Evolutionary conservation across 1,140 invertebrate genomes (phyloP).

Genomic region (Alviniconcha marisindica): DNA sequence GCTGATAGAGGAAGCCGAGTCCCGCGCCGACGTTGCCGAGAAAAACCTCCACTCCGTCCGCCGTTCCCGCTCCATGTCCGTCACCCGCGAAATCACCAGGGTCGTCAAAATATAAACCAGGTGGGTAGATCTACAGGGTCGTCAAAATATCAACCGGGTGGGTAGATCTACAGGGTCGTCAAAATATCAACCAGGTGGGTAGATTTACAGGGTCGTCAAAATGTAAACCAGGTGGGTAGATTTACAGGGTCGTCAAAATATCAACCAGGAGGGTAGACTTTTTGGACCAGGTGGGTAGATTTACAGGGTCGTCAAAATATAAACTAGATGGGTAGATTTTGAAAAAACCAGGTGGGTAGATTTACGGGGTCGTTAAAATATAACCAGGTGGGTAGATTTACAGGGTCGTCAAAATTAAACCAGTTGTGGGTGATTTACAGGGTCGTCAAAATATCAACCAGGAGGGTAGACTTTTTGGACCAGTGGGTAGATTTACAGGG

Average conservation of each 20-base stretch:
- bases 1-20: constrained; percentile 74
- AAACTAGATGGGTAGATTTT: not conserved
- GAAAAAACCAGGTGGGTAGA: too few species aligned
- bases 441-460: too few species aligned
- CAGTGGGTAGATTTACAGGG: not conserved
- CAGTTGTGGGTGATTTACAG: too few species aligned
- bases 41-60: constrained; percentile 71
- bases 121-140: too few species aligned
- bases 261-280: too few species aligned
- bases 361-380: too few species aligned
- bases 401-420: constrained; percentile 55
- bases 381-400: too few species aligned
- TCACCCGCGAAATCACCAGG: constrained; percentile 69
- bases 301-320: too few species aligned
- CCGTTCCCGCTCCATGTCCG: constrained; percentile 73
- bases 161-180: not conserved
- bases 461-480: too few species aligned
- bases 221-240: too few species aligned
- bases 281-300: too few species aligned
- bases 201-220: not conserved
- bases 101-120: constrained; percentile 62
- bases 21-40: constrained; percentile 73
- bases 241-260: not conserved
- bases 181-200: not conserved
- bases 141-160: not conserved